Percentiles rank a stretch among this genome's conserved stretches.
Conservation (phyloP, 64 coral and sea anemone genomes). For the Actinia equina region DNA sequence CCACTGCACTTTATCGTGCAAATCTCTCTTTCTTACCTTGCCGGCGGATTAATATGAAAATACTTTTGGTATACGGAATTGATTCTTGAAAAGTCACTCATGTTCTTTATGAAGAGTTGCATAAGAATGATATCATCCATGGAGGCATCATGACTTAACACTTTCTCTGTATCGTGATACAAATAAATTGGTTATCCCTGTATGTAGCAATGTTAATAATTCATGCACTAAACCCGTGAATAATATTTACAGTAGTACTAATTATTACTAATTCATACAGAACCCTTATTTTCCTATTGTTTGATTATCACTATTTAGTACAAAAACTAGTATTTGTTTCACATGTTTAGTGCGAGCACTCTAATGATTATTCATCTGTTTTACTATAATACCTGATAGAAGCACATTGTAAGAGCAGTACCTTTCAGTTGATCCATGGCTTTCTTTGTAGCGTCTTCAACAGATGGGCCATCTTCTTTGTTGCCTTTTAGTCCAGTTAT, state of each 20-base stretch:
- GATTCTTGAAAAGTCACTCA: conserved; percentile 62
- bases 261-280: too few relatives aligned
- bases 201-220: too few relatives aligned
- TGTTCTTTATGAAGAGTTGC: conserved; percentile 64
- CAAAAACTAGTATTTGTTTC: too few relatives aligned
- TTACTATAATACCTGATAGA: too few relatives aligned
- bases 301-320: too few relatives aligned
- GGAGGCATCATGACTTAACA: conserved; percentile 6
- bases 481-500: conserved; percentile 36
- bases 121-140: conserved; percentile 61
- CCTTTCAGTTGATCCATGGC: conserved; percentile 22
- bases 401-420: neutral
- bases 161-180: conserved; percentile 21
- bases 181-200: neutral
- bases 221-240: too few relatives aligned
- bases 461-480: neutral
- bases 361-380: too few relatives aligned
- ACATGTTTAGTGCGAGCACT: too few relatives aligned
- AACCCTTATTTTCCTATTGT: too few relatives aligned
- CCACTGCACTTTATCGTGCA: too few relatives aligned
- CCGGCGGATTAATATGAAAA: conserved; percentile 62
- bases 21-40: conserved; percentile 40
- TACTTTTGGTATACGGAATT: conserved; percentile 68
- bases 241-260: too few relatives aligned
- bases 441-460: conserved; percentile 37